Base-by-base conservation (phyloP, 2,888 invertebrate species). In the Linhomoeus sp. region DNA sequence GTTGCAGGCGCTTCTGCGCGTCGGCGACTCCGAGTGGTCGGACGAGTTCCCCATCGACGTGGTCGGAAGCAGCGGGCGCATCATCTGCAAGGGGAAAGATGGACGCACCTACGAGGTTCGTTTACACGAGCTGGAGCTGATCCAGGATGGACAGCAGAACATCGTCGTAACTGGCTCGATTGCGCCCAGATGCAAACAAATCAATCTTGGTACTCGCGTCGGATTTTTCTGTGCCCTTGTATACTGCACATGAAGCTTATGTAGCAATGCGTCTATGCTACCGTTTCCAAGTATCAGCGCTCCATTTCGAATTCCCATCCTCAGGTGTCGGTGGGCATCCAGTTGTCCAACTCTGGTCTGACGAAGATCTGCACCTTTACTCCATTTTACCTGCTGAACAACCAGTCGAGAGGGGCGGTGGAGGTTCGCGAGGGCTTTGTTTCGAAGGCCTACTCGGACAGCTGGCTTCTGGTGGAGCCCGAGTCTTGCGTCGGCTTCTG, bases 41-140 rank as follows among this genome's bases (percentile, higher is more conserved):
- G 85, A 92, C 54, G 87, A 86, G 66, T 94, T 99, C 67, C 84
- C 94, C 0, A 71, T 97, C 47, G 97, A 99, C 64, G 86, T 87
- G 1, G 92, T 92, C n/a, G 97, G 97, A 7, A 90, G 87, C 50
- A 80, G 83, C 41, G 94, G 94, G 37, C 78, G 81, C 2, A 77
- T 97, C 5, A 72, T 74, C 35, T 92, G 92, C 64, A 70, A 70
- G 52, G 60, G 58, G 43, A 62, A 66, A 43, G 60, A 60, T 47
- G 59, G 58, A n/a, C 52, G 59, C 38, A 55, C 52, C 15, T 64
- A 60, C 53, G 63, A 64, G 57, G 67, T 68, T n/a, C n/a, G n/a
- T n/a, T n/a, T n/a, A n/a, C n/a, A n/a, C n/a, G n/a, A n/a, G n/a
- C n/a, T n/a, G n/a, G n/a, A n/a, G n/a, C n/a, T n/a, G n/a, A n/a